These are phyloP conservation scores for Gallinago undulata DNA, from an alignment of 2,113 vertebrate species.

Conservation along the genomic window DNA sequence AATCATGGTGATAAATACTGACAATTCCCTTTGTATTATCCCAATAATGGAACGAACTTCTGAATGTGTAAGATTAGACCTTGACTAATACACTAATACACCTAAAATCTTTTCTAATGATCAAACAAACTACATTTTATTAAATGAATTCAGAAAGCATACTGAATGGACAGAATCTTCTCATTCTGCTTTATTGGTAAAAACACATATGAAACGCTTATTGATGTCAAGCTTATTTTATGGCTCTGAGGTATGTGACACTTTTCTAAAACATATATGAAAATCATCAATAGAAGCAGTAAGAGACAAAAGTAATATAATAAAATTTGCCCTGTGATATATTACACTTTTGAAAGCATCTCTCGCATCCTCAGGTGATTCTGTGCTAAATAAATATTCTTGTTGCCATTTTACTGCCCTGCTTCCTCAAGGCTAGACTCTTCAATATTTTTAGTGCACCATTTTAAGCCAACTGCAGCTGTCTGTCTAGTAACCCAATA, in stretches of 20 bases:
- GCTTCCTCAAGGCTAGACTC: constrained; percentile 5
- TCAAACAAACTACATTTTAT: not conserved
- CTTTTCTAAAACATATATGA: not conserved
- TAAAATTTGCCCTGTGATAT: not conserved
- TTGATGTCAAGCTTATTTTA: not conserved
- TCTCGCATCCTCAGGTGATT: not conserved
- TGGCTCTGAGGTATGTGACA: not conserved
- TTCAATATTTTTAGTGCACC: not conserved
- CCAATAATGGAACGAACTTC: not conserved
- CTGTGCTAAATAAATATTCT: constrained; percentile 1
- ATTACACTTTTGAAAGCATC: not conserved
- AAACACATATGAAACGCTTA: not conserved
- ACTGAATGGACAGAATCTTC: not conserved
- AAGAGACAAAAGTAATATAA: constrained; percentile 2
- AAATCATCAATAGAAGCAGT: constrained; percentile 41
- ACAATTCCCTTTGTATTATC: constrained; percentile 46
- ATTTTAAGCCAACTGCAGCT: constrained; percentile 10
- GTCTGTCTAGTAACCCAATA: not conserved
- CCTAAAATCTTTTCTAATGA: not conserved
- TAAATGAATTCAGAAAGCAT: not conserved
- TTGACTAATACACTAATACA: not conserved
- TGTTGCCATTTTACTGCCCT: not conserved
- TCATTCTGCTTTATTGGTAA: not conserved
- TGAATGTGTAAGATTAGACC: not conserved
- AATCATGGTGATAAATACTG: constrained; percentile 60